These are phyloP conservation scores for Neodiprion virginianus DNA, from an alignment of 1,140 invertebrate genomes.

Conservation along the genomic window DNA sequence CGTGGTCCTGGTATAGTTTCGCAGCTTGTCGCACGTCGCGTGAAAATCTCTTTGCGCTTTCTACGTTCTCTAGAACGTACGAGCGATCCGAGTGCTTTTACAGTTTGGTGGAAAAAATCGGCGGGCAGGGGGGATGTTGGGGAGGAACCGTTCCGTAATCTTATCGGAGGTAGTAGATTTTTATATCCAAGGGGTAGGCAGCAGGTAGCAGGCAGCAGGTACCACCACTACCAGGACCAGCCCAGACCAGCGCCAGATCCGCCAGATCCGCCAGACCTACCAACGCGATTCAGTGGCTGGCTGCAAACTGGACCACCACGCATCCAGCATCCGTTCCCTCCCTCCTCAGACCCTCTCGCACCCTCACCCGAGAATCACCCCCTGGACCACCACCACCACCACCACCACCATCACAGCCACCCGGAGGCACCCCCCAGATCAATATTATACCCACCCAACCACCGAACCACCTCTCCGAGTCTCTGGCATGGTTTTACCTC, in stretches of 20 bases:
- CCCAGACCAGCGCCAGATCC: background rate
- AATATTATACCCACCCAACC: background rate
- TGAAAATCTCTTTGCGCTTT: background rate
- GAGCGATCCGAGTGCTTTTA: too few relatives aligned
- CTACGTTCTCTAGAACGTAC: too few relatives aligned
- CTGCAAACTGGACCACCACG: conserved; percentile 4
- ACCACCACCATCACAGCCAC: background rate
- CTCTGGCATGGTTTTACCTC: background rate
- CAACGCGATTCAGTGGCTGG: conserved; percentile 6
- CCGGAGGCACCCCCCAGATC: conserved; percentile 4
- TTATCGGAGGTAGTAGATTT: too few relatives aligned
- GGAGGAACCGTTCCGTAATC: too few relatives aligned
- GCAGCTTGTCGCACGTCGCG: background rate
- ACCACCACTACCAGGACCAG: background rate
- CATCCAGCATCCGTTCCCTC: background rate
- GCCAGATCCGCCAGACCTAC: background rate
- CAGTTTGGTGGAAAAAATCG: too few relatives aligned
- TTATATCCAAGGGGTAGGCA: too few relatives aligned
- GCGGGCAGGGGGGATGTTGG: too few relatives aligned
- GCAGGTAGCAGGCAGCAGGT: background rate
- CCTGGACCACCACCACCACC: background rate
- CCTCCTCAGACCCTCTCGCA: background rate
- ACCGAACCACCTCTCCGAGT: background rate
- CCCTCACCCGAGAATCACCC: conserved; percentile 3
- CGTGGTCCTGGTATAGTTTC: background rate